Evolutionary conservation across 2,113 vertebrate species (phyloP).

Genomic region (Scortum barcoo): DNA sequence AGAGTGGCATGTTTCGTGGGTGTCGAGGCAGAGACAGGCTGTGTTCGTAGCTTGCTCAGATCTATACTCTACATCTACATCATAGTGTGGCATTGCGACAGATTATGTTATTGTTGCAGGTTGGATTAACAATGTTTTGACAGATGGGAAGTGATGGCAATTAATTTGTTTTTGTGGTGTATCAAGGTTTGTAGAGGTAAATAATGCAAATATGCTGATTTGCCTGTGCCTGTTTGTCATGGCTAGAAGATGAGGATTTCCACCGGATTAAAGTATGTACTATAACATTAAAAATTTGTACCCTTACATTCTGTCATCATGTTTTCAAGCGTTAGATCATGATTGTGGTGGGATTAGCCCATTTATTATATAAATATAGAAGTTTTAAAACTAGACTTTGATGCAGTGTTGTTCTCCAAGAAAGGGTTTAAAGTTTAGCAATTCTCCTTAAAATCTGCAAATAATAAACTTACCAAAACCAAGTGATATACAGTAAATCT

Average conservation of each 20-base stretch:
- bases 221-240: background rate
- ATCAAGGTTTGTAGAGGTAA: conserved; percentile 2
- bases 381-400: background rate
- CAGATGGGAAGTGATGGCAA: background rate
- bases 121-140: conserved; percentile 36
- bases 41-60: conserved; percentile 43
- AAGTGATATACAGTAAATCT: too few species aligned
- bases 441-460: too few species aligned
- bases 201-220: background rate
- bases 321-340: background rate
- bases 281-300: background rate
- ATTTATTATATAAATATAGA: background rate
- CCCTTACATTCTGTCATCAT: background rate
- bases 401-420: background rate
- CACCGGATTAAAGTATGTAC: too few species aligned
- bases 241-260: background rate
- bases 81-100: background rate
- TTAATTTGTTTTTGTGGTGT: background rate
- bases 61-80: conserved; percentile 28
- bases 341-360: background rate
- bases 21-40: conserved; percentile 52
- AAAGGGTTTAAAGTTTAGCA: too few species aligned
- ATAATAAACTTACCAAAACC: too few species aligned
- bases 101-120: conserved; percentile 23
- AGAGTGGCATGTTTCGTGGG: conserved; percentile 59